phyloP scores from a whole-genome alignment of 2,888 invertebrate species.

The Bombylius discolor region DNA sequence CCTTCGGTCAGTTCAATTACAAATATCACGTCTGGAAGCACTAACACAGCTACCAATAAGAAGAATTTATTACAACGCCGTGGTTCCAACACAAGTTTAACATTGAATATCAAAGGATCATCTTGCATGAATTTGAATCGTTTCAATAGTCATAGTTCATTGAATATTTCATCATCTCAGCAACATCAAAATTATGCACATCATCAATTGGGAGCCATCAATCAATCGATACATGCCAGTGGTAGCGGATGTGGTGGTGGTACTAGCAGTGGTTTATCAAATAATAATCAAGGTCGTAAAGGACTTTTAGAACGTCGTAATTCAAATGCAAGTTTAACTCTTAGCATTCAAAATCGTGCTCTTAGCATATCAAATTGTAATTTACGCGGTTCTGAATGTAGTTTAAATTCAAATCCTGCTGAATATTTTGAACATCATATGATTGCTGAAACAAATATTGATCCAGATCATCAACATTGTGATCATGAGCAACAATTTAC shows the following conservation, averaged over 20 bases:
- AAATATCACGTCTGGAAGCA: neutral
- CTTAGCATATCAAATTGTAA: constrained; percentile 42
- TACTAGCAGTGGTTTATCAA: constrained; percentile 12
- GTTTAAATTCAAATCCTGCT: constrained; percentile 33
- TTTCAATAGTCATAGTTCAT: constrained; percentile 45
- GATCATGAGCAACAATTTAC: neutral
- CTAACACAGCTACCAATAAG: constrained; percentile 18
- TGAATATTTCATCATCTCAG: constrained; percentile 28
- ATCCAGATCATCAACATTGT: constrained; percentile 1
- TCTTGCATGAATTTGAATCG: constrained; percentile 38
- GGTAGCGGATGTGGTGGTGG: constrained; percentile 1
- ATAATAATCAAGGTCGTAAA: constrained; percentile 30
- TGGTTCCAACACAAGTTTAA: constrained; percentile 76
- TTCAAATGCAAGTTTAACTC: constrained; percentile 79
- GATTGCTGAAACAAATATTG: neutral
- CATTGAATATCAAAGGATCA: constrained; percentile 53
- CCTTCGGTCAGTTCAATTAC: neutral
- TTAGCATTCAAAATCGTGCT: constrained; percentile 47
- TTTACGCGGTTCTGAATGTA: constrained; percentile 39
- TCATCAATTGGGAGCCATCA: neutral
- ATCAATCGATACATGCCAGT: neutral
- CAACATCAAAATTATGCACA: constrained; percentile 22
- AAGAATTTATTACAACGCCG: constrained; percentile 65
- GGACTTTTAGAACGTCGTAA: constrained; percentile 73
- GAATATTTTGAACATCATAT: constrained; percentile 13